Evolutionary conservation across 1,140 invertebrate species (phyloP).

Genomic region (Pseudomyrmex sp.): DNA sequence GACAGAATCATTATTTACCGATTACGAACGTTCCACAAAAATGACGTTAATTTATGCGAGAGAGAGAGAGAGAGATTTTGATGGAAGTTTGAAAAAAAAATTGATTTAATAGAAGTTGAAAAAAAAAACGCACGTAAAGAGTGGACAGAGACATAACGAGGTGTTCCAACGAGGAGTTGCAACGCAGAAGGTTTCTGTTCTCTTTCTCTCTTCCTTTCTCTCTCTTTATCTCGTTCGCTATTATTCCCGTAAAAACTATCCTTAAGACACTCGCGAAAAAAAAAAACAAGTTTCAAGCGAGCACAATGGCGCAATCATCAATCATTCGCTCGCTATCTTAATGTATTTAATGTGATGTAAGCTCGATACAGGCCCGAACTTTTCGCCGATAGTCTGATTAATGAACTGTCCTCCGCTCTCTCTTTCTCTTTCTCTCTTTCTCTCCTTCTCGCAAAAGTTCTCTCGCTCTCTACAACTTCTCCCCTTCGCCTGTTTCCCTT

Average conservation of each 20-base stretch:
- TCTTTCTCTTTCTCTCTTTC: too few species aligned
- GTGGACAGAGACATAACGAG: neutral
- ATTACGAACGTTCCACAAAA: neutral
- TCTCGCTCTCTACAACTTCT: constrained; percentile 14
- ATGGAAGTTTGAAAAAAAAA: neutral
- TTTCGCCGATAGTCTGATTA: constrained; percentile 42
- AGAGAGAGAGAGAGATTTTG: neutral
- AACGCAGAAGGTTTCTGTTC: neutral
- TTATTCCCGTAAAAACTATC: neutral
- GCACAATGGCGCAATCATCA: constrained; percentile 29
- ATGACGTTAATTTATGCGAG: neutral
- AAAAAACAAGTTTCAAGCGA: constrained; percentile 29
- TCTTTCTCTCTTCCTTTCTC: neutral
- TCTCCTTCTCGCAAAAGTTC: constrained; percentile 24
- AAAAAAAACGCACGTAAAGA: neutral
- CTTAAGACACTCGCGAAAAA: constrained; percentile 17
- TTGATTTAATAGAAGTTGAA: neutral
- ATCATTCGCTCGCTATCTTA: constrained; percentile 26
- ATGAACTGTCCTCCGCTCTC: constrained; percentile 16
- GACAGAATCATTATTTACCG: neutral
- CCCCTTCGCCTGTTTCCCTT: neutral
- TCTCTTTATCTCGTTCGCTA: neutral
- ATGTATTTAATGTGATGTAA: constrained; percentile 45
- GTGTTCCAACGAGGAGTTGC: neutral
- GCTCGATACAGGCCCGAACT: constrained; percentile 37